Base-by-base conservation (phyloP, 2,113 vertebrate species). In the Eidolon helvum region DNA sequence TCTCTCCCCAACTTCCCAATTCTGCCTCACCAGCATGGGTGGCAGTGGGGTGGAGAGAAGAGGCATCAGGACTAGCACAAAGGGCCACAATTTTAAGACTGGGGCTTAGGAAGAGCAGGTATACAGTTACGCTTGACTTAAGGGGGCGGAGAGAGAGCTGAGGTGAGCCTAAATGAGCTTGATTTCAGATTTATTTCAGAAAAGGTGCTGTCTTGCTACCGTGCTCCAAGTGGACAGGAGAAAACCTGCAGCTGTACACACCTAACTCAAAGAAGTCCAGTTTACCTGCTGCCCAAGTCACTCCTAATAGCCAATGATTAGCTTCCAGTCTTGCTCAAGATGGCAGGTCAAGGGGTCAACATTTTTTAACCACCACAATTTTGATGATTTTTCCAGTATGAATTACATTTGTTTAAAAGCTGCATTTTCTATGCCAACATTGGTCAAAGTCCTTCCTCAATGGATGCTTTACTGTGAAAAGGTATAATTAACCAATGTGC, bases 181-280 rank as follows among this genome's bases (percentile, higher is more conserved):
- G 38, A 53, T 33, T 71, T 89, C 57, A 75, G 43, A 79, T 45
- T 69, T 35, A 66, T 19, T 85, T 94, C 65, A 66, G 53, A 50
- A 66, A 40, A 45, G 0, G 35, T 40, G 18, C 33, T 0, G 2
- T n/a, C 24, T 53, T 77, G n/a, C 11, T 30, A 0, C 22, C 19
- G 24, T 9, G 4, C 2, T 78, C 53, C 35, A 14, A n/a, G 5
- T 4, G 28, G 9, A 57, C 16, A 69, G n/a, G 68, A 53, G 59
- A 63, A 95, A 90, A 30, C 26, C 45, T 38, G 2, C 3, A 38
- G 35, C 84, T n/a, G 57, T 35, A 15, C 8, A 5, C 8, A 35
- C 22, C n/a, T 74, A 28, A 50, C 57, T 50, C 16, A 5, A 74
- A 33, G n/a, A 78, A 86, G 26, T 45, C n/a, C 59, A 33, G 7